A percentile compares a stretch with the other conserved stretches of the same genome.
Evolutionary conservation across 1,140 invertebrate genomes (phyloP).

Genomic region (Brachionus angularis): DNA sequence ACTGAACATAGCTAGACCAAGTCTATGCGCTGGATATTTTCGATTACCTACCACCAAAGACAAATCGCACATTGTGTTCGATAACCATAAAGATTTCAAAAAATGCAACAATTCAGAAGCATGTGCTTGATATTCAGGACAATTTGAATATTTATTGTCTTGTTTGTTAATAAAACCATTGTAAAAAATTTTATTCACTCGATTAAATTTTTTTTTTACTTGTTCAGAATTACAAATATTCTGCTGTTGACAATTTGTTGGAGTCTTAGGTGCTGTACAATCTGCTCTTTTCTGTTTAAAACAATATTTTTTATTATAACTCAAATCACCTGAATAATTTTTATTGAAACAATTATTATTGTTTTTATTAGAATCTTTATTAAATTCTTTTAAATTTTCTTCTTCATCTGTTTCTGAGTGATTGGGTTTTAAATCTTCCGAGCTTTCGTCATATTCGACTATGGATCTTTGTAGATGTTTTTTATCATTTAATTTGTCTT

Average conservation of each 20-base stretch:
- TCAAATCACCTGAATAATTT: neutral
- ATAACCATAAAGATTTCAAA: slow-evolving; percentile 39
- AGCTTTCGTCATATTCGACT: neutral
- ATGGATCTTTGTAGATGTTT: neutral
- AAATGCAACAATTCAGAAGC: slow-evolving; percentile 31
- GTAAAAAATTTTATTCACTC: neutral
- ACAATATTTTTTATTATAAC: slow-evolving; percentile 15
- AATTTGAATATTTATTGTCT: slow-evolving; percentile 18
- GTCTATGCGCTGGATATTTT: slow-evolving; percentile 45
- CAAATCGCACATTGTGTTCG: slow-evolving; percentile 45
- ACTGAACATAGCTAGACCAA: slow-evolving; percentile 44
- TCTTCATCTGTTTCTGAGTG: no score
- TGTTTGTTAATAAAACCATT: slow-evolving; percentile 20
- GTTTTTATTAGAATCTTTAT: no score
- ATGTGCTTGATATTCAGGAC: slow-evolving; percentile 9
- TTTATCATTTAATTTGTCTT: neutral
- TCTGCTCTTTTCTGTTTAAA: neutral
- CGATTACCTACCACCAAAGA: slow-evolving; percentile 36
- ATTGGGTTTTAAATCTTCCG: slow-evolving; percentile 14
- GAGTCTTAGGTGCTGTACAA: neutral
- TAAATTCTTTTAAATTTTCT: no score
- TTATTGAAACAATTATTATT: slow-evolving; percentile 21
- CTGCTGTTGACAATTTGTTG: neutral
- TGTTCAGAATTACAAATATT: neutral
- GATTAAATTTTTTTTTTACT: neutral